These are phyloP conservation scores for Oreotrochilus melanogaster DNA, from an alignment of 2,113 vertebrate species.

Conservation along the genomic window DNA sequence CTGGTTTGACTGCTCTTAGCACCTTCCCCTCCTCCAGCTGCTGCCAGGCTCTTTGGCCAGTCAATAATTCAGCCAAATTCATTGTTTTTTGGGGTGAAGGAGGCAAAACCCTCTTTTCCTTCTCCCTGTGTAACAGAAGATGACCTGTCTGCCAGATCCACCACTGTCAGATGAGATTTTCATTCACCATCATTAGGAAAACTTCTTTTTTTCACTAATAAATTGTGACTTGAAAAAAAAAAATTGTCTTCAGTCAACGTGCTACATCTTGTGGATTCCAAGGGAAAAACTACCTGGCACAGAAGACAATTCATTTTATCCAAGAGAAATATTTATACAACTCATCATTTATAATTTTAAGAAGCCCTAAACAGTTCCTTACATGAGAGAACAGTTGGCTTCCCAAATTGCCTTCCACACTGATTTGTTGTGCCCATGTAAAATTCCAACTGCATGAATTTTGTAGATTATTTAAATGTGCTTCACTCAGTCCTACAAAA, in stretches of 20 bases:
- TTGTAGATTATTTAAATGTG: background rate
- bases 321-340: background rate
- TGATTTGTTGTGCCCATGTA: background rate
- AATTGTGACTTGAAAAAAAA: background rate
- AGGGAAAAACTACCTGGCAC: background rate
- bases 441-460: background rate
- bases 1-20: background rate
- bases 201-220: background rate
- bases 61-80: background rate
- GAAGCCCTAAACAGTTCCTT: background rate
- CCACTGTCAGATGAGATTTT: background rate
- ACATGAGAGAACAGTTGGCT: background rate
- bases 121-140: background rate
- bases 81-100: background rate
- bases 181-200: background rate
- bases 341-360: background rate
- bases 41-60: background rate
- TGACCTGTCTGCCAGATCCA: background rate
- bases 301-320: background rate
- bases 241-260: background rate
- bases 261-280: background rate
- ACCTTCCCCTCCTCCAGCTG: background rate
- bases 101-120: background rate
- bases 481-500: background rate
- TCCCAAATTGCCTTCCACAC: background rate